phyloP scores from a whole-genome alignment of 2,797 vertebrate genomes.

The Ctenosaura bakeri region DNA sequence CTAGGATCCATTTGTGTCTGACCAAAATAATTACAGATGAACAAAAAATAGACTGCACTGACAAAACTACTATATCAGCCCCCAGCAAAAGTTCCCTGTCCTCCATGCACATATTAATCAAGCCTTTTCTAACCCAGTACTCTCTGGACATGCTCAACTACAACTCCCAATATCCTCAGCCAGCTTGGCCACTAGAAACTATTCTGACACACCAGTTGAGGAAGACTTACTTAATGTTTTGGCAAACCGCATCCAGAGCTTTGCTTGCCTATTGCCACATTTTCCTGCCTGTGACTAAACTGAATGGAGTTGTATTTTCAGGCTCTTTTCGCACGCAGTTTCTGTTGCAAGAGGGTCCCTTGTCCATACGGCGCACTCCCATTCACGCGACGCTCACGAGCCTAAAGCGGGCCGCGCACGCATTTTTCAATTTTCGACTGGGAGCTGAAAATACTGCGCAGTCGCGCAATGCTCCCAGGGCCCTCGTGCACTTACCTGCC shows the following conservation, averaged over 20 bases:
- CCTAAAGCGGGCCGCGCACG: too few relatives aligned
- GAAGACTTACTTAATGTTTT: not conserved
- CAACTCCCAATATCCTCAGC: not conserved
- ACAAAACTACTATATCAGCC: conserved; percentile 17
- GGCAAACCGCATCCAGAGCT: not conserved
- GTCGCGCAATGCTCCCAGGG: too few relatives aligned
- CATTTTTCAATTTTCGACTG: too few relatives aligned
- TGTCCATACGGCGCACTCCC: too few relatives aligned
- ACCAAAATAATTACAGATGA: fast-evolving
- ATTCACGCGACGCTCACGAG: too few relatives aligned
- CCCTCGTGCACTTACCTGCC: too few relatives aligned
- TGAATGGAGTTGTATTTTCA: not conserved
- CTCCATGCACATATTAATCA: not conserved
- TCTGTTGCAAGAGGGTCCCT: too few relatives aligned
- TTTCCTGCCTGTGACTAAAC: not conserved
- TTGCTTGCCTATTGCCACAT: not conserved
- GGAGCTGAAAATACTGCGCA: too few relatives aligned
- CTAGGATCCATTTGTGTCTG: not conserved
- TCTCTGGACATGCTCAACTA: not conserved
- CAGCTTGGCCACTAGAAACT: not conserved
- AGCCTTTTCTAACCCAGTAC: not conserved
- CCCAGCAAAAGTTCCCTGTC: not conserved
- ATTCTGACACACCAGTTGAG: not conserved
- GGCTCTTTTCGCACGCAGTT: too few relatives aligned
- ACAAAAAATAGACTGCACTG: fast-evolving